phyloP scores from a whole-genome alignment of 2,888 invertebrate genomes.

The Lordiphosa fenestrarum region DNA sequence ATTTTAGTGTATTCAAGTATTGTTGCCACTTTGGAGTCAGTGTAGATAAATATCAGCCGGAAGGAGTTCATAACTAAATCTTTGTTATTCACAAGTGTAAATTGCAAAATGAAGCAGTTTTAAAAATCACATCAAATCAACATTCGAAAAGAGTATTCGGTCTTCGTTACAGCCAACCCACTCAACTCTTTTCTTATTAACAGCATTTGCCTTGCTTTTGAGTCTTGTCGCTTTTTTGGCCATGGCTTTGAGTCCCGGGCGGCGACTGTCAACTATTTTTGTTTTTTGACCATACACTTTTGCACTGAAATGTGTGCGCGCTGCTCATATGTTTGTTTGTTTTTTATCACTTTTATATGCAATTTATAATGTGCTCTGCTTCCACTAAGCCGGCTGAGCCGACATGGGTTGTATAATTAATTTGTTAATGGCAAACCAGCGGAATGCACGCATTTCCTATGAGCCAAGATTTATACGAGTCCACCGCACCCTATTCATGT shows the following conservation, averaged over 20 bases:
- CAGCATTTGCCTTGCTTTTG: constrained; percentile 24
- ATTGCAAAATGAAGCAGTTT: too few species aligned
- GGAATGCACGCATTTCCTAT: constrained; percentile 52
- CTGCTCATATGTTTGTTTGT: constrained; percentile 16
- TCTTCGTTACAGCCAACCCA: background rate
- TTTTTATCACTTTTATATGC: constrained; percentile 14
- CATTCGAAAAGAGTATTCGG: background rate
- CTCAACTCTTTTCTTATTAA: constrained; percentile 6
- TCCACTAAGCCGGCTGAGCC: constrained; percentile 18
- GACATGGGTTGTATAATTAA: constrained; percentile 49
- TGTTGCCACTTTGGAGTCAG: too few species aligned
- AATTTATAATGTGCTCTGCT: constrained; percentile 22
- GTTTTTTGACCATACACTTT: constrained; percentile 50
- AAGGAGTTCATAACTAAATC: too few species aligned
- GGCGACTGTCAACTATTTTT: constrained; percentile 25
- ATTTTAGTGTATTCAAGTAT: too few species aligned
- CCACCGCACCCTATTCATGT: constrained; percentile 20
- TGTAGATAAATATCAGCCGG: too few species aligned
- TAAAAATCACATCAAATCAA: too few species aligned
- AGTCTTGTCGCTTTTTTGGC: constrained; percentile 41
- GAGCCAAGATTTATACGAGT: background rate
- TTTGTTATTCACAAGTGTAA: too few species aligned
- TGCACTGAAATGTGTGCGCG: constrained; percentile 23
- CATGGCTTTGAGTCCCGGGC: constrained; percentile 56
- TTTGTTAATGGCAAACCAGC: constrained; percentile 49